Conservation (phyloP, 2,797 vertebrate genomes). For the Lacerta viridis region DNA sequence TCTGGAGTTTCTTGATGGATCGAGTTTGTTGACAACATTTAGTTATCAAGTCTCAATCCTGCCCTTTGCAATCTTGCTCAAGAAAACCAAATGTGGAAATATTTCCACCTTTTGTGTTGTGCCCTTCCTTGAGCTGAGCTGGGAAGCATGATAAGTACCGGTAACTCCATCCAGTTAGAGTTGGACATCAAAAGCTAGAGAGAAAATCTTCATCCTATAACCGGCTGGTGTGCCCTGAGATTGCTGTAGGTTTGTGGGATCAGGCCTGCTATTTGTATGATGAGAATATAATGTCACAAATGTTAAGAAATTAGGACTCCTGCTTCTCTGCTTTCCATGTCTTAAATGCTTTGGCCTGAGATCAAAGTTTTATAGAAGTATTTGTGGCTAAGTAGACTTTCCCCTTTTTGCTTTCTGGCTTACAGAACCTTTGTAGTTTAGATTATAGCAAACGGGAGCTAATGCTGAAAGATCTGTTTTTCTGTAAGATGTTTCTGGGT, state of each 20-base stretch:
- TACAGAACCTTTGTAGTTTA: slow-evolving; percentile 58
- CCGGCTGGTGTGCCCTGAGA: neutral
- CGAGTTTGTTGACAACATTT: neutral
- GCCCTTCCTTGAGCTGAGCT: slow-evolving; percentile 17
- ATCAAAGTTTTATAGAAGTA: slow-evolving; percentile 53
- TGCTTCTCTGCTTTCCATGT: slow-evolving; percentile 30
- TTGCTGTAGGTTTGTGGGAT: slow-evolving; percentile 30
- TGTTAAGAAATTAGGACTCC: slow-evolving; percentile 30
- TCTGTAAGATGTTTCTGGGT: slow-evolving; percentile 40
- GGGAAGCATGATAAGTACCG: neutral
- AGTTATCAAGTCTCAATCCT: neutral
- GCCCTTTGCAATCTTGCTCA: neutral
- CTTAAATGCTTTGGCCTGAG: slow-evolving; percentile 58
- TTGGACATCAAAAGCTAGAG: slow-evolving; percentile 21
- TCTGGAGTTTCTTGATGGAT: neutral
- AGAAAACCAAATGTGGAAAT: neutral
- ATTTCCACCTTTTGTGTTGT: neutral
- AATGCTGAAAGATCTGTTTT: neutral
- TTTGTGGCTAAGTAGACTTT: slow-evolving; percentile 57
- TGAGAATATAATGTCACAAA: slow-evolving; percentile 41
- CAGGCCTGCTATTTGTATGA: slow-evolving; percentile 16
- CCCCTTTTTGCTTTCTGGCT: slow-evolving; percentile 55
- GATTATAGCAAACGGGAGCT: slow-evolving; percentile 38
- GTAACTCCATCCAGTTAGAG: slow-evolving; percentile 1
- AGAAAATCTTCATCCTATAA: neutral